Conservation (phyloP, 2,888 invertebrate genomes). For the Microctonus brassicae region DNA sequence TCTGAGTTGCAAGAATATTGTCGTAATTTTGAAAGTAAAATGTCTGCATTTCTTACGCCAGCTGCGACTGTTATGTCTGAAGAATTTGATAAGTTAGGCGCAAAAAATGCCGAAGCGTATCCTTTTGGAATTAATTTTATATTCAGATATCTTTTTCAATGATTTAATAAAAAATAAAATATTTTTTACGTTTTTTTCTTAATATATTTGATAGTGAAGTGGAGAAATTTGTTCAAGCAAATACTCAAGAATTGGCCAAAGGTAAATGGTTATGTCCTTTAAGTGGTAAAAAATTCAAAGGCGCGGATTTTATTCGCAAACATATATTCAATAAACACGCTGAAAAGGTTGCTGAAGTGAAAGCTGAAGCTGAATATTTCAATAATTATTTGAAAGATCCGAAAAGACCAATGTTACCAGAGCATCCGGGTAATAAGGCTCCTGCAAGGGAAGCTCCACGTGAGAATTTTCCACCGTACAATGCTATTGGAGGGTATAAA, state of each 20-base stretch:
- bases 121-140: conserved; percentile 51
- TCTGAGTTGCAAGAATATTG: conserved; percentile 83
- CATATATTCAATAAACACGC: conserved; percentile 98
- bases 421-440: conserved; percentile 78
- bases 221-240: conserved; percentile 95
- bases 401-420: conserved; percentile 93
- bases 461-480: conserved; percentile 69
- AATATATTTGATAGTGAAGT: conserved; percentile 74
- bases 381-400: conserved; percentile 96
- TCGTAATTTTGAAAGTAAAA: conserved; percentile 89
- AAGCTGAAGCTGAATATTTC: conserved; percentile 96
- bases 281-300: conserved; percentile 98
- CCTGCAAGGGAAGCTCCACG: conserved; percentile 68
- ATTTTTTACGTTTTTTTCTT: conserved; percentile 3
- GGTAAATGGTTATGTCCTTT: conserved; percentile 99
- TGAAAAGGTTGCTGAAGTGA: conserved; percentile 97
- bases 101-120: conserved; percentile 79
- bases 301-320: conserved; percentile 98
- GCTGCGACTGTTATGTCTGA: conserved; percentile 79
- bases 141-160: background rate
- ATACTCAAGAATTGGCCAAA: conserved; percentile 96
- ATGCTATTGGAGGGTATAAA: conserved; percentile 61
- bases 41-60: conserved; percentile 89
- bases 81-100: conserved; percentile 86
- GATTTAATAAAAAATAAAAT: too few relatives aligned